These are phyloP conservation scores for Apotomis capreana DNA, from an alignment of 2,888 invertebrate genomes.

Conservation along the genomic window DNA sequence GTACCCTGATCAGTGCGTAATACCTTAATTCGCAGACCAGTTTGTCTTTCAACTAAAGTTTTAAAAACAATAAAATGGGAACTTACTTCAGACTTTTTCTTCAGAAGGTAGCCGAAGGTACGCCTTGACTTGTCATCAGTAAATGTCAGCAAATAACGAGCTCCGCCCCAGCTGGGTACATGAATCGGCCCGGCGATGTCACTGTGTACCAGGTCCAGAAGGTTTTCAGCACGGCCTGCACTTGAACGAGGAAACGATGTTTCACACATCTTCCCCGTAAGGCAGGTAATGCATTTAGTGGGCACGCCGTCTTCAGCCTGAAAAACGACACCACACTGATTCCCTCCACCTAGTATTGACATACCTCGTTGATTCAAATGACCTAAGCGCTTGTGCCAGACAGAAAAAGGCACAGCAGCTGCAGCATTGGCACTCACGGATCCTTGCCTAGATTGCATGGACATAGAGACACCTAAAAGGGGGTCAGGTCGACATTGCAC, in stretches of 20 bases:
- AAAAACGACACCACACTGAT: constrained; percentile 24
- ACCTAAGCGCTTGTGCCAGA: constrained; percentile 1
- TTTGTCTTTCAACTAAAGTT: background rate
- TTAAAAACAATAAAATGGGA: constrained; percentile 3
- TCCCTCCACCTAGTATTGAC: constrained; percentile 10
- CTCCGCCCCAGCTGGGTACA: constrained; percentile 12
- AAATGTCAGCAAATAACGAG: background rate
- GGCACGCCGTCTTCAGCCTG: constrained; percentile 5
- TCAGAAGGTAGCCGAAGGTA: background rate
- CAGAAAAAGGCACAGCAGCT: constrained; percentile 1
- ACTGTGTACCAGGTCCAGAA: constrained; percentile 1
- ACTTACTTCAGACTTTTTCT: background rate
- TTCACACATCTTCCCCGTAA: constrained; percentile 6
- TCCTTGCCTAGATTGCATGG: constrained; percentile 12
- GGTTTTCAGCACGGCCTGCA: background rate
- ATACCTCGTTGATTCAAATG: constrained; percentile 10
- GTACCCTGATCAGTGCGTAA: background rate
- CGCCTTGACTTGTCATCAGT: background rate
- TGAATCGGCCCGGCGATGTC: background rate
- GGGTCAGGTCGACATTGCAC: constrained; percentile 1
- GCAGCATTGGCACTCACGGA: constrained; percentile 24
- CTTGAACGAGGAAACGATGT: background rate
- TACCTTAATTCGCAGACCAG: background rate
- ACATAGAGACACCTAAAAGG: background rate
- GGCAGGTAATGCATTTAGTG: constrained; percentile 7